Conservation (phyloP, 2,888 invertebrate species). For the Homarus gammarus region DNA sequence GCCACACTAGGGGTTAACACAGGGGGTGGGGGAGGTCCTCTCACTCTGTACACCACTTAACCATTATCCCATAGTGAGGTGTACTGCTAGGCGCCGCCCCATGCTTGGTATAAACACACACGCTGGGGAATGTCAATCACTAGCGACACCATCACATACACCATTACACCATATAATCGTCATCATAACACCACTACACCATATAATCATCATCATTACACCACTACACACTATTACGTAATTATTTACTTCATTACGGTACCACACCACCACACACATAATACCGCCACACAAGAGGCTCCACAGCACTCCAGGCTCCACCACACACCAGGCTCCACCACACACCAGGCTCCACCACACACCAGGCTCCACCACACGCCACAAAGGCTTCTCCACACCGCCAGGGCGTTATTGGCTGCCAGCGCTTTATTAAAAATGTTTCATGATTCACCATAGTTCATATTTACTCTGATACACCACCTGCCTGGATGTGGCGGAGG, state of each 20-base stretch:
- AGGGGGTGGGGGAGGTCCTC: no score
- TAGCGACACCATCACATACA: no score
- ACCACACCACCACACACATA: neutral
- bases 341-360: neutral
- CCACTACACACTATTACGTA: neutral
- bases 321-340: neutral
- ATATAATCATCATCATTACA: no score
- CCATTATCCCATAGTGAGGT: no score
- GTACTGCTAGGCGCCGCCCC: no score
- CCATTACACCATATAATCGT: no score
- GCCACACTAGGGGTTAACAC: no score
- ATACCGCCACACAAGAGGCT: neutral
- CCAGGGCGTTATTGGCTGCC: neutral
- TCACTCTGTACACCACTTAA: no score
- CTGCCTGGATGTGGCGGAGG: no score
- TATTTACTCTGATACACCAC: neutral
- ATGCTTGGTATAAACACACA: no score
- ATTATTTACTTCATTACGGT: neutral
- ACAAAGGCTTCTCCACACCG: neutral
- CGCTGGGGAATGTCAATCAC: no score
- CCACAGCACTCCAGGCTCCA: neutral
- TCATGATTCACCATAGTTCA: conserved; percentile 2
- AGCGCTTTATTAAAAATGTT: conserved; percentile 9
- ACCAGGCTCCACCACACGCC: neutral
- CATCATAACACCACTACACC: no score